phyloP scores from a whole-genome alignment of 1,140 invertebrate species.

The Calephelis virginiensis region DNA sequence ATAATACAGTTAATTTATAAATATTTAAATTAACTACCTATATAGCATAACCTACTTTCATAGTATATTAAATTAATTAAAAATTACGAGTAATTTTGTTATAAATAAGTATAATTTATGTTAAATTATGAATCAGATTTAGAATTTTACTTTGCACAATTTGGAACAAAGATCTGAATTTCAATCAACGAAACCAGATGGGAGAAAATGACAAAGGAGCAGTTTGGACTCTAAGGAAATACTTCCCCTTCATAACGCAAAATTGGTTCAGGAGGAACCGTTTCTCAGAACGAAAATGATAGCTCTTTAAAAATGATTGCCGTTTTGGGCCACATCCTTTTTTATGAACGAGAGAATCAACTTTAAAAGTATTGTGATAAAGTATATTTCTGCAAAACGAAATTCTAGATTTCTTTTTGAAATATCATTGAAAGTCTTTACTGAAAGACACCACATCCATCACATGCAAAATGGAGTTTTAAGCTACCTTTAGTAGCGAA shows the following conservation, averaged over 20 bases:
- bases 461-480: no score
- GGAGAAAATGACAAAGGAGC: constrained; percentile 53
- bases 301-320: constrained; percentile 54
- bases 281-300: constrained; percentile 45
- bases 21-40: no score
- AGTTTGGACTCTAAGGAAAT: constrained; percentile 66
- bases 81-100: no score
- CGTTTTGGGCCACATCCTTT: constrained; percentile 32
- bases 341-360: not conserved
- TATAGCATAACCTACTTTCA: no score
- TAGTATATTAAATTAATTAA: no score
- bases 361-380: not conserved
- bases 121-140: no score
- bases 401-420: no score
- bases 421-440: no score
- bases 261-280: constrained; percentile 65
- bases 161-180: constrained; percentile 27
- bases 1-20: no score
- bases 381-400: not conserved
- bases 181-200: constrained; percentile 54
- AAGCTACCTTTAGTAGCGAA: no score
- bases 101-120: no score
- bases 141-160: not conserved
- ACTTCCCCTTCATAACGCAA: constrained; percentile 59
- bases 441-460: no score